A percentile compares a stretch with the other conserved stretches of the same genome.
phyloP scores from a whole-genome alignment of 2,113 vertebrate genomes.

The Colaptes auratus region DNA sequence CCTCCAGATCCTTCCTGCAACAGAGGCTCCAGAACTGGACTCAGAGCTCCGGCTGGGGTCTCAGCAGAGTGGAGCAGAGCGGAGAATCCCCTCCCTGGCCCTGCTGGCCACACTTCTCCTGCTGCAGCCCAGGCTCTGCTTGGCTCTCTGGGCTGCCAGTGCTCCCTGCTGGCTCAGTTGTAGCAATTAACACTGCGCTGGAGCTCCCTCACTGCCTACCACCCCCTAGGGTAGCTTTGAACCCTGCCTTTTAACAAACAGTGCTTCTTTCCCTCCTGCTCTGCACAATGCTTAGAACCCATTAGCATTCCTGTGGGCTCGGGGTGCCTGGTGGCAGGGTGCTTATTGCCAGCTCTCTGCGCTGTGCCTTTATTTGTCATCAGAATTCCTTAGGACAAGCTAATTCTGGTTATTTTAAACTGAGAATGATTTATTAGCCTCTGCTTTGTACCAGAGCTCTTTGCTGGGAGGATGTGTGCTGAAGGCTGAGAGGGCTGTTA shows the following conservation, averaged over 20 bases:
- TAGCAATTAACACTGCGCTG: accelerated
- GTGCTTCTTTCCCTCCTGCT: background rate
- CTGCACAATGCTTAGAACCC: background rate
- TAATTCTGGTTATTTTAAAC: background rate
- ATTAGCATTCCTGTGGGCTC: background rate
- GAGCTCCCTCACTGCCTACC: background rate
- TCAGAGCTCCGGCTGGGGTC: too few species aligned
- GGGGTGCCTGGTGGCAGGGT: background rate
- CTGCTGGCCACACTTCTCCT: too few species aligned
- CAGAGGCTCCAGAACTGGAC: too few species aligned
- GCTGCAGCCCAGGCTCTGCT: too few species aligned
- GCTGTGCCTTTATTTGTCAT: background rate
- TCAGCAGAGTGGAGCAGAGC: too few species aligned
- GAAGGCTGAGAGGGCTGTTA: background rate
- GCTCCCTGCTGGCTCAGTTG: background rate
- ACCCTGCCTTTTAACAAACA: background rate
- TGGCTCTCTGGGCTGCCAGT: too few species aligned
- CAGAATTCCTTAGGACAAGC: background rate
- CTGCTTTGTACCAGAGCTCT: background rate
- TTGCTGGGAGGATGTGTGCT: background rate
- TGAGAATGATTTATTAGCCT: background rate
- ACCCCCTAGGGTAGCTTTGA: background rate
- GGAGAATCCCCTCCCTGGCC: too few species aligned
- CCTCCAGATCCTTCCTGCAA: too few species aligned
- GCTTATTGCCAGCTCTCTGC: background rate